phyloP scores from a whole-genome alignment of 2,113 vertebrate genomes.

The Phocoena sinus region DNA sequence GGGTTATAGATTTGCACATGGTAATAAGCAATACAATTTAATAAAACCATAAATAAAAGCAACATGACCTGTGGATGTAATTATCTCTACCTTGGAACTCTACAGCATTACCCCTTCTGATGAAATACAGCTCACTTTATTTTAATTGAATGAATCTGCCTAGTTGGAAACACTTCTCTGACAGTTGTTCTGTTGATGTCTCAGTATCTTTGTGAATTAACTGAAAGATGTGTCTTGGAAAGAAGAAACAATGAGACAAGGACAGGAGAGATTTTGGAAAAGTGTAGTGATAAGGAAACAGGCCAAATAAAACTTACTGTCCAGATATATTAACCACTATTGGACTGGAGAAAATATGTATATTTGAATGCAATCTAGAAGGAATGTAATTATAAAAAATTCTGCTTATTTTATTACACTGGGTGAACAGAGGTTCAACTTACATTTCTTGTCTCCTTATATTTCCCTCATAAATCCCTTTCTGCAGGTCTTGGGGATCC shows the following conservation, averaged over 20 bases:
- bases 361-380: not conserved
- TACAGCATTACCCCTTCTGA: not conserved
- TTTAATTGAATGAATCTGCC: constrained; percentile 53
- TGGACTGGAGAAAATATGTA: not conserved
- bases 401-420: not conserved
- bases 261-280: not conserved
- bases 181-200: constrained; percentile 27
- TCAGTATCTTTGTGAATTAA: not conserved
- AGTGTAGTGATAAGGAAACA: not conserved
- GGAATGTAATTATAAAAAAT: not conserved
- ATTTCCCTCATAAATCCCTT: not conserved
- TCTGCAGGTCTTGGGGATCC: not conserved
- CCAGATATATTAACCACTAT: not conserved
- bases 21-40: constrained; percentile 54
- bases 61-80: constrained; percentile 43
- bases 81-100: constrained; percentile 56
- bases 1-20: not conserved
- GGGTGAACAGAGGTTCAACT: not conserved
- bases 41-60: constrained; percentile 67
- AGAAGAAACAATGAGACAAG: not conserved
- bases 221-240: not conserved
- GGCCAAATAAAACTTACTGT: not conserved
- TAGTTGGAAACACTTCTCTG: not conserved
- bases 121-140: constrained; percentile 51
- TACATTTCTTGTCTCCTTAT: not conserved